These are phyloP conservation scores for Mellilla xanthometata DNA, from an alignment of 2,888 invertebrate genomes.

Conservation along the genomic window DNA sequence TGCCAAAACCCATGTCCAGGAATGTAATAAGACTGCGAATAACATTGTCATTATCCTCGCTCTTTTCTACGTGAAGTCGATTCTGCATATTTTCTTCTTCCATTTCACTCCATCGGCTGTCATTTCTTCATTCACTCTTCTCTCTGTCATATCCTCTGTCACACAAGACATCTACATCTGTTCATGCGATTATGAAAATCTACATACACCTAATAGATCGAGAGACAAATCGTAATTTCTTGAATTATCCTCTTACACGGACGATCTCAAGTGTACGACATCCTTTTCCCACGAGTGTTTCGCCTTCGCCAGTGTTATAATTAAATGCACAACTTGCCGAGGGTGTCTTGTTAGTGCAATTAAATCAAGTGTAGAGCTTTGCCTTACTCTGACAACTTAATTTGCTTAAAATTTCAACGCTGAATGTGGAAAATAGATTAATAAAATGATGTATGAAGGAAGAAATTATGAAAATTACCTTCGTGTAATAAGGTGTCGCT, in stretches of 20 bases:
- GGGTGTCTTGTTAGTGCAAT: conserved; percentile 60
- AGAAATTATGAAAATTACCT: not conserved
- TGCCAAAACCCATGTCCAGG: no score
- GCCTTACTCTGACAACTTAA: conserved; percentile 38
- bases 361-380: conserved; percentile 45
- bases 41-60: no score
- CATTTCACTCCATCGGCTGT: no score
- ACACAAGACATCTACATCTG: no score
- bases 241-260: not conserved
- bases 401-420: conserved; percentile 41
- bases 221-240: not conserved
- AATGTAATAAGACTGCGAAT: no score
- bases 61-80: no score
- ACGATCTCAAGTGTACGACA: conserved; percentile 21
- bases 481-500: no score
- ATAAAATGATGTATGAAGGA: conserved; percentile 22
- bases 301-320: conserved; percentile 44
- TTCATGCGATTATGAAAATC: no score
- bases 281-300: conserved; percentile 35
- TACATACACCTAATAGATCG: not conserved
- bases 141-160: no score
- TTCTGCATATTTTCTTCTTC: no score
- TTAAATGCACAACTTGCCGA: conserved; percentile 50
- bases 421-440: conserved; percentile 26
- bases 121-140: no score